Evolutionary conservation across 1,140 invertebrate species (phyloP).

Genomic region (Drosophila orosa): DNA sequence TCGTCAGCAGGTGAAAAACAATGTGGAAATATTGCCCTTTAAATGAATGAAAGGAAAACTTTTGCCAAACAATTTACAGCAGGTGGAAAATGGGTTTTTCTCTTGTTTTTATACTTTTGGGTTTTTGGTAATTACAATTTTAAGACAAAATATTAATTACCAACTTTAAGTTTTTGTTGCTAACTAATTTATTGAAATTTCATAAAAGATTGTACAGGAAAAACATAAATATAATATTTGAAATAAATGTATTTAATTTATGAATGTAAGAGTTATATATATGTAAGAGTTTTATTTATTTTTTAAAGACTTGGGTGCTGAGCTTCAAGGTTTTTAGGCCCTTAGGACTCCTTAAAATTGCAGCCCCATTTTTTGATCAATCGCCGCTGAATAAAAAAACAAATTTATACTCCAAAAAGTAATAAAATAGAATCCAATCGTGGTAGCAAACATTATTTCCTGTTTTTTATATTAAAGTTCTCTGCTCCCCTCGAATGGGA

Average conservation of each 20-base stretch:
- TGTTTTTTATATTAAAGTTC: conserved; percentile 23
- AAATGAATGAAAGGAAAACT: conserved; percentile 5
- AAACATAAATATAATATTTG: not conserved
- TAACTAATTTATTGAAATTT: not conserved
- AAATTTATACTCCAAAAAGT: conserved; percentile 17
- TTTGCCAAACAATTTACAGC: conserved; percentile 9
- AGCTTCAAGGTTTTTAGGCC: too few relatives aligned
- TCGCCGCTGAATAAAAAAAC: not conserved
- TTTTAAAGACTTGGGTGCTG: too few relatives aligned
- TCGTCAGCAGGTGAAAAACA: conserved; percentile 24
- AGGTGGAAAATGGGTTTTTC: not conserved
- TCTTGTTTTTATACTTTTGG: too few relatives aligned
- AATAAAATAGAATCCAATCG: conserved; percentile 14
- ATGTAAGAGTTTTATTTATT: not conserved
- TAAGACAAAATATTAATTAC: not conserved
- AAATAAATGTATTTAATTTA: too few relatives aligned
- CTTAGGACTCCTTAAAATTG: not conserved
- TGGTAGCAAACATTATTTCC: conserved; percentile 4
- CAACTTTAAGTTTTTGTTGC: too few relatives aligned
- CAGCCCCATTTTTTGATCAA: not conserved
- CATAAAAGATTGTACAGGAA: not conserved
- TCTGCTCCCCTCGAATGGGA: conserved; percentile 2
- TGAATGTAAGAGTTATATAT: too few relatives aligned
- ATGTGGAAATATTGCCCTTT: conserved; percentile 12
- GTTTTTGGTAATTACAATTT: not conserved